Evolutionary conservation across 2,113 vertebrate genomes (phyloP).

Genomic region (Nerophis ophidion): DNA sequence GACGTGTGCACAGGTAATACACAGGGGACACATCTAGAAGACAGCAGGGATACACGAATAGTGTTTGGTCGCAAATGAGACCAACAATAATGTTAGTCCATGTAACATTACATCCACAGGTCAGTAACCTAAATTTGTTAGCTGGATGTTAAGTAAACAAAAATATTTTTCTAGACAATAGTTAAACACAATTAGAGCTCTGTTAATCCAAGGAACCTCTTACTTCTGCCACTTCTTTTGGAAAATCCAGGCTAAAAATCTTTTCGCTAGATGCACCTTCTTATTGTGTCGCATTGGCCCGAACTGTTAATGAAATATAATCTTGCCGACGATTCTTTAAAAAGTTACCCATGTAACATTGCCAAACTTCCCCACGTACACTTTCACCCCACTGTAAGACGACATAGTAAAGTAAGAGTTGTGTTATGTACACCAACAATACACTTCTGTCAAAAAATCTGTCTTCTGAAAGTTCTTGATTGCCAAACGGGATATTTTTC

Average conservation of each 20-base stretch:
- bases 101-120: not conserved
- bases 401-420: slow-evolving; percentile 48
- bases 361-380: slow-evolving; percentile 16
- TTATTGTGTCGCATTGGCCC: not conserved
- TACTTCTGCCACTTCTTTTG: not conserved
- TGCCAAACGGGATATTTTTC: slow-evolving; percentile 24
- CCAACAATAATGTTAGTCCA: not conserved
- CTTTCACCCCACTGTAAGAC: slow-evolving; percentile 33
- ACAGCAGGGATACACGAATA: slow-evolving; percentile 36
- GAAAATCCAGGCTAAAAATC: no score
- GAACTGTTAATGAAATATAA: slow-evolving; percentile 1
- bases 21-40: slow-evolving; percentile 47
- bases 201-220: not conserved
- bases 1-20: slow-evolving; percentile 55
- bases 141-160: not conserved
- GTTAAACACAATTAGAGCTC: not conserved
- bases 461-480: slow-evolving; percentile 41
- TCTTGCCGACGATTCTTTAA: slow-evolving; percentile 30
- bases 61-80: slow-evolving; percentile 29
- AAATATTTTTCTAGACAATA: no score
- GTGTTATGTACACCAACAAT: slow-evolving; percentile 50
- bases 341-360: slow-evolving; percentile 39
- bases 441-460: slow-evolving; percentile 34
- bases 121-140: not conserved
- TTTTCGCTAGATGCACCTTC: not conserved